Conservation (phyloP, 2,888 invertebrate genomes). For the Falcaria lacertinaria region DNA sequence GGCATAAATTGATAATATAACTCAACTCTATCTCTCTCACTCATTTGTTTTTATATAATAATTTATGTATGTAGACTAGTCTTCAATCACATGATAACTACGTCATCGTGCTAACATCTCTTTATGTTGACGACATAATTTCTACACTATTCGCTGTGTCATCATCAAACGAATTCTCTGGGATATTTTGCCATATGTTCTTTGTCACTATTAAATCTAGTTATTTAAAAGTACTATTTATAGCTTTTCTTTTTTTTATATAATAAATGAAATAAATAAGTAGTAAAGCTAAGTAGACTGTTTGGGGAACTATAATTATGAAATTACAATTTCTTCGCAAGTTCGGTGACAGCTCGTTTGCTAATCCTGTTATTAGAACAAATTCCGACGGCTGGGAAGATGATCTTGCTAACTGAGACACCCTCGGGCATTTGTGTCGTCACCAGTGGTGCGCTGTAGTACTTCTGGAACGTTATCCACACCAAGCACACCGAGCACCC, state of each 20-base stretch:
- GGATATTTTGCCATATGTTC: too few species aligned
- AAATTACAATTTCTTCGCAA: conserved; percentile 62
- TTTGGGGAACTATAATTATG: too few species aligned
- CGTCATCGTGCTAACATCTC: too few species aligned
- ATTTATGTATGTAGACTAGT: not conserved
- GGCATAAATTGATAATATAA: too few species aligned
- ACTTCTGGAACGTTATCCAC: conserved; percentile 59
- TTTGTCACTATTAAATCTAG: too few species aligned
- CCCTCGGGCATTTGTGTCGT: conserved; percentile 70
- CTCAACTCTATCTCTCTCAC: too few species aligned
- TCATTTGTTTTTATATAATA: not conserved
- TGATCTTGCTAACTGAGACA: conserved; percentile 60
- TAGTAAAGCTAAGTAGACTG: too few species aligned
- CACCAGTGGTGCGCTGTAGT: conserved; percentile 59
- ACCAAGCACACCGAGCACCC: conserved; percentile 60
- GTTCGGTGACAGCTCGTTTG: conserved; percentile 48
- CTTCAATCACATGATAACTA: not conserved
- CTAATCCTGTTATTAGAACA: conserved; percentile 74
- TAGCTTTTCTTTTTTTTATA: too few species aligned
- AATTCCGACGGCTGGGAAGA: conserved; percentile 72
- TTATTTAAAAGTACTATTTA: too few species aligned
- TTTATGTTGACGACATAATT: too few species aligned
- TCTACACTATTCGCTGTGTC: too few species aligned
- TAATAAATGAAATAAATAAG: not conserved
- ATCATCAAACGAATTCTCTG: too few species aligned